These are phyloP conservation scores for Isoperla grammatica DNA, from an alignment of 2,888 invertebrate species.

Conservation along the genomic window DNA sequence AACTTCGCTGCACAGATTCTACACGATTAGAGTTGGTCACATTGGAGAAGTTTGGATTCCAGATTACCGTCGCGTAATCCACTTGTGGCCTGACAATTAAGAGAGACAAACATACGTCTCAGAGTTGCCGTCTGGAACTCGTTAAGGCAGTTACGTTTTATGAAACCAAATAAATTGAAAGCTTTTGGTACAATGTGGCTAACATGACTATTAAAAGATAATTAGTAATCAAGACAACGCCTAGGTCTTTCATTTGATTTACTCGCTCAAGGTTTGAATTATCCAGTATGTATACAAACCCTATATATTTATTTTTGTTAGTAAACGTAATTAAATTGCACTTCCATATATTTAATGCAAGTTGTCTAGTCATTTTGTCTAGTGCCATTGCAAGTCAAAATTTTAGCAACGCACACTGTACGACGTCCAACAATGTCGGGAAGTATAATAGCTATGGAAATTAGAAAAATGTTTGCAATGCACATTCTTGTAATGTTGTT, in stretches of 20 bases:
- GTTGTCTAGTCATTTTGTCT: too few relatives aligned
- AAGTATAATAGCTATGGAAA: too few relatives aligned
- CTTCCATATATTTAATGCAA: neutral
- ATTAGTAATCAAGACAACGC: neutral
- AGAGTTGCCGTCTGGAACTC: neutral
- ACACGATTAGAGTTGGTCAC: neutral
- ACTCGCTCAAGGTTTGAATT: neutral
- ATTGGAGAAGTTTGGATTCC: neutral
- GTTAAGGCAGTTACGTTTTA: neutral
- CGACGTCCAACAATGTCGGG: too few relatives aligned
- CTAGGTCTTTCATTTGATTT: neutral
- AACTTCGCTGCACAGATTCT: too few relatives aligned
- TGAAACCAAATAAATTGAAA: neutral
- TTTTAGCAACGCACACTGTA: too few relatives aligned
- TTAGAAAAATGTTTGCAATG: too few relatives aligned
- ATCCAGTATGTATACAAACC: neutral
- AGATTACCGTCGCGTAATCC: neutral
- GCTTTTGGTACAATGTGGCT: neutral
- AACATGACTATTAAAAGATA: neutral
- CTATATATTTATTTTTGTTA: neutral
- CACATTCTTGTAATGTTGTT: too few relatives aligned
- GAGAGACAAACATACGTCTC: neutral
- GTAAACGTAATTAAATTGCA: neutral
- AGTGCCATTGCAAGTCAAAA: too few relatives aligned
- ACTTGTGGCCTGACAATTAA: too few relatives aligned